Conservation (phyloP, 2,113 vertebrate genomes). For the Phalacrocorax brasilianus region DNA sequence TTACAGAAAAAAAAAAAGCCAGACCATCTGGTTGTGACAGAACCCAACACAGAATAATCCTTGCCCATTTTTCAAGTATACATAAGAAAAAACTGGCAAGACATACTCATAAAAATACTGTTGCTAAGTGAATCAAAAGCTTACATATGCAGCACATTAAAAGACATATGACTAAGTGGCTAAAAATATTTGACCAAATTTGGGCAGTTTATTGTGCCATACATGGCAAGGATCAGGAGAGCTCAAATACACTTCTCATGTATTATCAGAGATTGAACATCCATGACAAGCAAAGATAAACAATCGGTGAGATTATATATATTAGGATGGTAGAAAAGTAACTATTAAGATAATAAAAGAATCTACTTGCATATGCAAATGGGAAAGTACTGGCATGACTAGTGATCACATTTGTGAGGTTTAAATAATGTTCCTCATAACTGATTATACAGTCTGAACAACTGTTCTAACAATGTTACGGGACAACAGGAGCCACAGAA, state of each 20-base stretch:
- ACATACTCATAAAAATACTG: constrained; percentile 53
- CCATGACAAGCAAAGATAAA: neutral
- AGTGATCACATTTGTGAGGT: neutral
- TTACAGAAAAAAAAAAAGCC: neutral
- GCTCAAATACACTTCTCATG: constrained; percentile 61
- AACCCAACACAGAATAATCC: constrained; percentile 10
- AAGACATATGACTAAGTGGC: constrained; percentile 83
- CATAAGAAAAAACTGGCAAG: constrained; percentile 54
- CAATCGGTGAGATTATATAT: neutral
- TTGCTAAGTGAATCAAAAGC: constrained; percentile 70
- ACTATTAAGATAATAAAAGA: neutral
- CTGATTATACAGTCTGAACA: neutral
- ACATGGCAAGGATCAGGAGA: constrained; percentile 73
- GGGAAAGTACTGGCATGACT: neutral
- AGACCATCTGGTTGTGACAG: neutral
- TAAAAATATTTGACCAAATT: constrained; percentile 91
- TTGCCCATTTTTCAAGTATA: constrained; percentile 43
- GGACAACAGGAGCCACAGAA: neutral
- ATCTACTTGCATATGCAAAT: neutral
- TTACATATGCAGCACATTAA: constrained; percentile 78
- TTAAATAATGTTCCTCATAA: neutral
- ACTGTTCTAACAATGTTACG: neutral
- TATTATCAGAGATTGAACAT: constrained; percentile 70
- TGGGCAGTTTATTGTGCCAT: constrained; percentile 79
- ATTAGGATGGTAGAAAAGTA: neutral